These are phyloP conservation scores for Lepisosteus oculatus DNA, from an alignment of 2,113 vertebrate species.

Conservation along the genomic window DNA sequence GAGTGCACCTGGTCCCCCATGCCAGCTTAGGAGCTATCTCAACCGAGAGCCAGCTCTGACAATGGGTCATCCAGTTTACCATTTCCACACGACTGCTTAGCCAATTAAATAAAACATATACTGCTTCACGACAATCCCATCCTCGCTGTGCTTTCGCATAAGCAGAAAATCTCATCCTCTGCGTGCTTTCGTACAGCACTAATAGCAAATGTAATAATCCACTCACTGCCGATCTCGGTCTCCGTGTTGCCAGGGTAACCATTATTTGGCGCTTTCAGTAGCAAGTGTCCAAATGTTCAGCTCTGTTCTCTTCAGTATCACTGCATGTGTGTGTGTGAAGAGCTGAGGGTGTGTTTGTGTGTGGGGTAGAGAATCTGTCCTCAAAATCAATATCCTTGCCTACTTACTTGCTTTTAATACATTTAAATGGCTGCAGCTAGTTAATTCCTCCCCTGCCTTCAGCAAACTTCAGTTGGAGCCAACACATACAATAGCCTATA, in stretches of 20 bases:
- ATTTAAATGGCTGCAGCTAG: too few species aligned
- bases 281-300: slow-evolving; percentile 48
- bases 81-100: neutral
- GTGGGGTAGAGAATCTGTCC: slow-evolving; percentile 33
- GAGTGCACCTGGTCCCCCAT: too few species aligned
- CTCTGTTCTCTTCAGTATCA: slow-evolving; percentile 29
- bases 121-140: neutral
- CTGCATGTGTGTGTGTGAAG: neutral
- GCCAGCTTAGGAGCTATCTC: too few species aligned
- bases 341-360: slow-evolving; percentile 25
- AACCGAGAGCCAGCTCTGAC: too few species aligned
- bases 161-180: neutral
- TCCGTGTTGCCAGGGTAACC: slow-evolving; percentile 71
- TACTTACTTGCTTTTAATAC: too few species aligned
- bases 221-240: slow-evolving; percentile 45
- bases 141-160: slow-evolving; percentile 1
- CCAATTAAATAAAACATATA: neutral
- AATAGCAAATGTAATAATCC: slow-evolving; percentile 35
- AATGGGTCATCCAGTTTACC: too few species aligned
- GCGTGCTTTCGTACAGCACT: slow-evolving; percentile 10
- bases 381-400: too few species aligned
- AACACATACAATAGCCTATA: too few species aligned
- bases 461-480: too few species aligned
- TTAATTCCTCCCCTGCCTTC: too few species aligned
- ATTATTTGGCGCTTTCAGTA: slow-evolving; percentile 57